phyloP scores from a whole-genome alignment of 2,113 vertebrate genomes.

The Ciconia boyciana region DNA sequence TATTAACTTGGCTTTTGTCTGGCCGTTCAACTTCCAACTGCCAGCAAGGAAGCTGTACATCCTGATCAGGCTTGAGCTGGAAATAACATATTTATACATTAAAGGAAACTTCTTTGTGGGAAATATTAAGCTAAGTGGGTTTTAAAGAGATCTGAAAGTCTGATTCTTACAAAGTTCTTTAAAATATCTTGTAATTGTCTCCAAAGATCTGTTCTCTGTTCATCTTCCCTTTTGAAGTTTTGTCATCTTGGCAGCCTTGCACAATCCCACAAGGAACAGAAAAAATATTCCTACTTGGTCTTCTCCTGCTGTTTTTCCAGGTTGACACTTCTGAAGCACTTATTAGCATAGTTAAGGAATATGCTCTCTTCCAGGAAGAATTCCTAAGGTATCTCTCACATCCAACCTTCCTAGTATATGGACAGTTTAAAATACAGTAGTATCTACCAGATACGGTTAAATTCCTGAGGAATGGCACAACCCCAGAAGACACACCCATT shows the following conservation, averaged over 20 bases:
- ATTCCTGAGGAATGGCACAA: neutral
- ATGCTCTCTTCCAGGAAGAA: neutral
- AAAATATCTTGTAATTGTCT: slow-evolving; percentile 8
- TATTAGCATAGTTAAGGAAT: neutral
- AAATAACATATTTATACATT: neutral
- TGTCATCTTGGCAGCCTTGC: neutral
- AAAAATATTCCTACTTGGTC: neutral
- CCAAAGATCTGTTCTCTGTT: neutral
- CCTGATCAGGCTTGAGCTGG: neutral
- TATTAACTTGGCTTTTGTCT: neutral
- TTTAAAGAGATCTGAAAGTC: neutral
- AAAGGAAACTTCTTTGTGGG: neutral
- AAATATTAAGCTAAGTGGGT: neutral
- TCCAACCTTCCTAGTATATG: neutral
- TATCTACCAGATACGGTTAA: neutral
- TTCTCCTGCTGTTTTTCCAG: neutral
- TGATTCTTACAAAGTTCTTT: neutral
- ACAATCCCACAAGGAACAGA: neutral
- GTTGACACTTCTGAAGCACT: neutral
- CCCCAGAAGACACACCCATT: neutral
- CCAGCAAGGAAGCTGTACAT: neutral
- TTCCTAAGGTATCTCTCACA: neutral
- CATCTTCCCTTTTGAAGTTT: neutral
- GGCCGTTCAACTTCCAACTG: neutral
- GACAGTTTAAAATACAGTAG: neutral